Evolutionary conservation across 2,888 invertebrate species (phyloP).

Genomic region (Coelinius sp.): DNA sequence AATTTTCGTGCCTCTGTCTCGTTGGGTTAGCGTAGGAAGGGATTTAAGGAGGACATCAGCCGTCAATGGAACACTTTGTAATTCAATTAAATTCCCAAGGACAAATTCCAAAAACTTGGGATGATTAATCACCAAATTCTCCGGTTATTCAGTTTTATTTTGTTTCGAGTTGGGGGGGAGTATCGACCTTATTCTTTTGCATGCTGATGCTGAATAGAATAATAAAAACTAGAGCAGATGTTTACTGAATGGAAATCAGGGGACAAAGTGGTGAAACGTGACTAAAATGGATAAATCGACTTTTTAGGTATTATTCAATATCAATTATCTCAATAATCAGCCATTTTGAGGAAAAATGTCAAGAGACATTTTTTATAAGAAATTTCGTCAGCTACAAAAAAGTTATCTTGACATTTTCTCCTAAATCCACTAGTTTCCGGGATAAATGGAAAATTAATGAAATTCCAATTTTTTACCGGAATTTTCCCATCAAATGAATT

Average conservation of each 20-base stretch:
- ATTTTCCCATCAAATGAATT: not conserved
- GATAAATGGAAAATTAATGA: no score
- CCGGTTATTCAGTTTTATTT: not conserved
- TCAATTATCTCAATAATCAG: no score
- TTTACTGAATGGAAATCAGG: not conserved
- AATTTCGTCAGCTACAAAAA: not conserved
- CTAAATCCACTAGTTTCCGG: no score
- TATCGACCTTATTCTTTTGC: not conserved
- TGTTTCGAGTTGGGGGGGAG: not conserved
- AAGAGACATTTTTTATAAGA: no score
- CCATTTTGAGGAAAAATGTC: no score
- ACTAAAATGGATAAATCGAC: not conserved
- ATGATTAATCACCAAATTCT: constrained; percentile 18
- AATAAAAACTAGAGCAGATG: not conserved
- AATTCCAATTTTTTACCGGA: not conserved
- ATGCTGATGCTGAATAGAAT: not conserved
- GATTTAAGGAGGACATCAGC: constrained; percentile 17
- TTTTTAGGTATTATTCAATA: no score
- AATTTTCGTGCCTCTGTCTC: not conserved
- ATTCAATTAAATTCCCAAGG: constrained; percentile 30
- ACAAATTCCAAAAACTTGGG: not conserved
- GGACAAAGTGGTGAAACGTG: not conserved
- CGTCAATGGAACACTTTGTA: constrained; percentile 27
- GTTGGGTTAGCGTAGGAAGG: not conserved
- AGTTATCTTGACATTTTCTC: not conserved